Base-by-base conservation (phyloP, 64 coral and sea anemone genomes). In the Anthopleura sola region DNA sequence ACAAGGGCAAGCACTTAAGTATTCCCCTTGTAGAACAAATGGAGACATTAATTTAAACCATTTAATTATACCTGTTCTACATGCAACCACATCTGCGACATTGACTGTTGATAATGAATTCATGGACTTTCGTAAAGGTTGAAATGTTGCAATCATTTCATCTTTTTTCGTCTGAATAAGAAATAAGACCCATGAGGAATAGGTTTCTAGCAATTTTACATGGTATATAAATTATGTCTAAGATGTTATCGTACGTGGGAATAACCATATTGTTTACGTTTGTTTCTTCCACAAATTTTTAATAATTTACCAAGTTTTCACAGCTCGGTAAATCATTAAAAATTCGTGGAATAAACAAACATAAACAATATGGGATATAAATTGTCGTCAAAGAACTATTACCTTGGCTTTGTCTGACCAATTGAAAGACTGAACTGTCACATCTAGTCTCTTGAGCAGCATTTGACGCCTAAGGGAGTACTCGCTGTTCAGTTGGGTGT, bases 391-490 rank as follows among this genome's bases (percentile, higher is more conserved):
- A 44, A 44, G 2, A 4, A 38, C 9, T 44, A 44, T 44, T 44
- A 99, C 97, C 90, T 95, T 99, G 17, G 93, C 97, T 49, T 75
- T 91, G 33, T 99, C 93, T 40, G 97, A 99, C 97, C 97, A 99
- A 3, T 90, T 90, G 92, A 99, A 99, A 9, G 97, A 99, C 84
- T 94, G 92, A 33, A 99, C 82, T 51, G 97, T 99, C 2, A 99
- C 97, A 85, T 99, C 97, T 23, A 94, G 81, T 55, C 97, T 88
- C 38, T 94, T 99, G 78, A 99, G 83, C 84, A 99, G 86, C 87
- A 94, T 99, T 33, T 91, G 93, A 19, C 97, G 78, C 12, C 97
- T 78, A 20, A 99, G 58, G 24, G 82, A 91, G 34, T 99, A 99
- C 34, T 99, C 97, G 37, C 68, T 94, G 23, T 91, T 94, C 16